Conservation (phyloP, 1,140 invertebrate genomes). For the Heliothis subflexa region DNA sequence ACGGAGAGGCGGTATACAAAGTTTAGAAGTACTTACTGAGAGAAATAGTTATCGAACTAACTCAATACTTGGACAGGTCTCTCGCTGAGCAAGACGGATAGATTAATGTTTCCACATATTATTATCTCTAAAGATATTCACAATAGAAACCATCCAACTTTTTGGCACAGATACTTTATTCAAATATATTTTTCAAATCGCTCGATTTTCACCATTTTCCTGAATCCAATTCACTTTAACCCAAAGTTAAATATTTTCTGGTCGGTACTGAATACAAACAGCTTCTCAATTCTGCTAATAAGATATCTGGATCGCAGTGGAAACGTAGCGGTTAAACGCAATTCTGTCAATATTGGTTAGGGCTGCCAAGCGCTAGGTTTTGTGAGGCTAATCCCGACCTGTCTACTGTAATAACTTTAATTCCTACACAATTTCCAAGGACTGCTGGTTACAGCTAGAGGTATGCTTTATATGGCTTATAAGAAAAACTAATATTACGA, state of each 20-base stretch:
- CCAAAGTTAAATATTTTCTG: slow-evolving; percentile 53
- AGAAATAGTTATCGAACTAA: slow-evolving; percentile 38
- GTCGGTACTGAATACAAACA: slow-evolving; percentile 50
- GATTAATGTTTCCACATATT: slow-evolving; percentile 44
- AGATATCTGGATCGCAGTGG: slow-evolving; percentile 39
- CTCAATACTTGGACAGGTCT: slow-evolving; percentile 42
- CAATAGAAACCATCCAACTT: slow-evolving; percentile 30
- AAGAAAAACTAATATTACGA: not conserved
- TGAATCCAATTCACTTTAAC: slow-evolving; percentile 54
- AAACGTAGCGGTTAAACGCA: slow-evolving; percentile 30
- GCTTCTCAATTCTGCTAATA: slow-evolving; percentile 44
- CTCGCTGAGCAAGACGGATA: slow-evolving; percentile 37
- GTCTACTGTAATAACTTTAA: not conserved
- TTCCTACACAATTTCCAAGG: too few relatives aligned
- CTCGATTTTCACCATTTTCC: slow-evolving; percentile 51
- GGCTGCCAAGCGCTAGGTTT: slow-evolving; percentile 12
- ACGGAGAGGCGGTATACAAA: slow-evolving; percentile 14
- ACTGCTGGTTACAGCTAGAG: too few relatives aligned
- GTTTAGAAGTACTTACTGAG: slow-evolving; percentile 29
- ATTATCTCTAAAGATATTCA: slow-evolving; percentile 32
- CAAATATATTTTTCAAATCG: slow-evolving; percentile 48
- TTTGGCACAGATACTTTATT: slow-evolving; percentile 33
- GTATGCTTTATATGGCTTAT: not conserved
- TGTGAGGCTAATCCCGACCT: not conserved
- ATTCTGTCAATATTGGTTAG: slow-evolving; percentile 30